Conservation (phyloP, 2,113 vertebrate species). For the Asarcornis scutulata region DNA sequence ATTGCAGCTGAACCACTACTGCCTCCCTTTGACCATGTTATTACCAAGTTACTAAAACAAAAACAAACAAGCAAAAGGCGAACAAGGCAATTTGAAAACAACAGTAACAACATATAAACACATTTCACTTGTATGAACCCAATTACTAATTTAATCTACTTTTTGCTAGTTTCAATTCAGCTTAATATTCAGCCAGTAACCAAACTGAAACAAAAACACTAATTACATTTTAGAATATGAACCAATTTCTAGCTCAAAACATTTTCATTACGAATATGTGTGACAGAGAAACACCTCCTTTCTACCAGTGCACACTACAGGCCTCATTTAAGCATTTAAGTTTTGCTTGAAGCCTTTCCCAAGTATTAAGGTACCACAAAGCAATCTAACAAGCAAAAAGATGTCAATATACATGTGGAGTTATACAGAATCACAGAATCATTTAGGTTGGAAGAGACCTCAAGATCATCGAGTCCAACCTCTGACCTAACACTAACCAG, state of each 20-base stretch:
- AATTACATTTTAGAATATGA: background rate
- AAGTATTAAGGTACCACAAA: background rate
- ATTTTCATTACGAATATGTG: background rate
- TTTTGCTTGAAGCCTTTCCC: background rate
- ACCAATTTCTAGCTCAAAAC: background rate
- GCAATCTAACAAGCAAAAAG: background rate
- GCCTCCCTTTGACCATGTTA: background rate
- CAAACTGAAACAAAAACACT: background rate
- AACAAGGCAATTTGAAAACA: background rate
- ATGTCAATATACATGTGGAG: accelerated
- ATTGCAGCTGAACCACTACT: background rate
- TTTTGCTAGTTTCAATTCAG: background rate
- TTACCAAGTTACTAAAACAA: background rate
- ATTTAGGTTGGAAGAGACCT: too few relatives aligned
- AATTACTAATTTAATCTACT: background rate
- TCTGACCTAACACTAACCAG: too few relatives aligned
- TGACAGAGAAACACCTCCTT: background rate
- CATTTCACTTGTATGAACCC: background rate
- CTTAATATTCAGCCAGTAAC: background rate
- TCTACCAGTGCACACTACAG: background rate
- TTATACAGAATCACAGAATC: background rate
- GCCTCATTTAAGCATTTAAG: background rate
- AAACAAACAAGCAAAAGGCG: background rate
- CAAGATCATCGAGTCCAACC: too few relatives aligned
- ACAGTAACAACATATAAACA: background rate